Base-by-base conservation (phyloP, 2,888 invertebrate genomes). In the Polyploca ridens region DNA sequence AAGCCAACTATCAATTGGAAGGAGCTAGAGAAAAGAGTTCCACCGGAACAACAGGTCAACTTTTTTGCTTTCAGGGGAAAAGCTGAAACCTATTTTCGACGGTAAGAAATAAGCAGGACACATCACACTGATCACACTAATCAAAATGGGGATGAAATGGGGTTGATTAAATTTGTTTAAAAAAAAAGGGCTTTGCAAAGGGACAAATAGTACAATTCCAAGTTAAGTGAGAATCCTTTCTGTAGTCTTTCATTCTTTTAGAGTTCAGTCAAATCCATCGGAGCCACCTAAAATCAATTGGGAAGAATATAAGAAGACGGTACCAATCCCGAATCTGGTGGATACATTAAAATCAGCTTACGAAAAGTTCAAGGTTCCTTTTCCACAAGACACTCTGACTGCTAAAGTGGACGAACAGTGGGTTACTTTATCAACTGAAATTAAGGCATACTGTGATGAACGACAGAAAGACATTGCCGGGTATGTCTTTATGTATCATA, bases 201-300 rank as follows among this genome's bases (percentile, higher is more conserved):
- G 27, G 27, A 27, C 2, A 27, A 27, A 27, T 27, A n/a, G n/a
- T n/a, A n/a, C n/a, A n/a, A n/a, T n/a, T n/a, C n/a, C n/a, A n/a
- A n/a, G n/a, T n/a, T n/a, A n/a, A n/a, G n/a, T 4, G 58, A 14
- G 13, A 27, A 5, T 5, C 14, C 62, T 58, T 63, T 10, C 10
- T 27, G 14, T 38, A 61, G n/a, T n/a, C n/a, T n/a, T n/a, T n/a
- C n/a, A n/a, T 66, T 27, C 44, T 69, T 77, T 57, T 62, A 93
- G 93, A 61, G 88, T 93, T 1, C 67, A 72, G 27, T 72, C 85
- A 4, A 86, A 80, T 68, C 91, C 93, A 0, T 72, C 81, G 0
- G 84, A 85, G 33, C 82, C 89, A 2, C 93, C 93, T 0, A 82
- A 84, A 76, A 91, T 94, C 33, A 77, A 93, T 59, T 94, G 93